These are phyloP conservation scores for Lophotis ruficrista DNA, from an alignment of 2,113 vertebrate genomes.

Conservation along the genomic window DNA sequence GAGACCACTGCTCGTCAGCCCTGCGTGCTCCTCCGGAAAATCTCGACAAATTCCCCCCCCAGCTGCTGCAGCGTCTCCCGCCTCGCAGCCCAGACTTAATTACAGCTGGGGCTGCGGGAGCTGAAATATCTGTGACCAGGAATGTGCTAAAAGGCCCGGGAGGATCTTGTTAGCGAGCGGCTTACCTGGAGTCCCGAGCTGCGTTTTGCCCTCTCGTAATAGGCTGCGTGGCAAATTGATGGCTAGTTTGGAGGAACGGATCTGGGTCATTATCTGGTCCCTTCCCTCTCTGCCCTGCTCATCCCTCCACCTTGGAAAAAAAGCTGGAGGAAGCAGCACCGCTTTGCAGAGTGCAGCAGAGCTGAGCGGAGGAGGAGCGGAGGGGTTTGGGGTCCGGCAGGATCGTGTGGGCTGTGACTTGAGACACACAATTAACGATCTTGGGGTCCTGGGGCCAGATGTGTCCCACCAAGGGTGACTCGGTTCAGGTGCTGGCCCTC, in stretches of 20 bases:
- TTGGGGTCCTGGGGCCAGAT: background rate
- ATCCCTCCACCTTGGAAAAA: background rate
- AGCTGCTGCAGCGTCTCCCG: background rate
- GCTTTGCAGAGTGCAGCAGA: rapidly evolving
- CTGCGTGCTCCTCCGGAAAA: background rate
- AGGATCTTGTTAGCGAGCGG: slow-evolving; percentile 33
- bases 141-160: slow-evolving; percentile 28
- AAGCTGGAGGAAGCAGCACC: rapidly evolving
- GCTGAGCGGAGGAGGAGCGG: background rate
- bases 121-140: slow-evolving; percentile 7
- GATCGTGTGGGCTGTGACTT: rapidly evolving
- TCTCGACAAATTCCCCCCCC: background rate
- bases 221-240: background rate
- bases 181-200: background rate
- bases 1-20: background rate
- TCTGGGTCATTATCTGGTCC: background rate
- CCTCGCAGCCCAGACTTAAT: slow-evolving; percentile 34
- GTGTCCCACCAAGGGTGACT: background rate
- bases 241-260: background rate
- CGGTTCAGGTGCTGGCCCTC: background rate
- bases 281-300: background rate
- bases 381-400: background rate
- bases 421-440: rapidly evolving
- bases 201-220: background rate
- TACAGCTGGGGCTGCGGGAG: slow-evolving; percentile 43